A percentile compares a stretch with the other conserved stretches of the same genome.
phyloP scores from a whole-genome alignment of 2,797 vertebrate genomes.

The Florisuga fusca region DNA sequence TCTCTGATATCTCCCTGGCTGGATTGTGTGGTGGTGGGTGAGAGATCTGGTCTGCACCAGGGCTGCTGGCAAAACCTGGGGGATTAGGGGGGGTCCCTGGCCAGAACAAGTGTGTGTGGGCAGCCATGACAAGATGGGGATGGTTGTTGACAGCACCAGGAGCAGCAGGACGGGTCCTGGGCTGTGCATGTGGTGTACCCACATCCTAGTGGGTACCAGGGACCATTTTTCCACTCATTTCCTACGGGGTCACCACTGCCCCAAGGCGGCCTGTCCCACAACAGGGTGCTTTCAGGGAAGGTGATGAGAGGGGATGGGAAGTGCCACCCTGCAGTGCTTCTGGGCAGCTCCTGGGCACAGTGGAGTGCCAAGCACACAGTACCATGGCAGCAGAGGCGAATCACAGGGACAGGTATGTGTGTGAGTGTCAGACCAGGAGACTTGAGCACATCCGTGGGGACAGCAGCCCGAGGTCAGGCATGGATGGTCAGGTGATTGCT shows the following conservation, averaged over 20 bases:
- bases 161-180: neutral
- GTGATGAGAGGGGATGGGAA: neutral
- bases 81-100: neutral
- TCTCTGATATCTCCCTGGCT: neutral
- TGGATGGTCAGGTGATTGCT: rapidly evolving
- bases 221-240: neutral
- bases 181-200: rapidly evolving
- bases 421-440: neutral
- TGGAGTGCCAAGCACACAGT: rapidly evolving
- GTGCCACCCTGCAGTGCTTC: neutral
- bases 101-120: neutral
- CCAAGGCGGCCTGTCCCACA: neutral
- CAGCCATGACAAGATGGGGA: neutral
- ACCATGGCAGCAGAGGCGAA: neutral
- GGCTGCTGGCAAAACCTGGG: neutral
- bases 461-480: neutral
- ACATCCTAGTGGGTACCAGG: rapidly evolving
- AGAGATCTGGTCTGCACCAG: neutral
- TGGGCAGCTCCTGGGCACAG: neutral
- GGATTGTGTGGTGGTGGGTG: neutral
- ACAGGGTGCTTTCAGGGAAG: neutral
- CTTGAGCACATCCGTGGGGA: neutral
- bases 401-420: rapidly evolving
- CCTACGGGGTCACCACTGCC: neutral
- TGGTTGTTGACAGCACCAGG: rapidly evolving